Evolutionary conservation across 2,113 vertebrate genomes (phyloP), one percentile per base, ranked within the genome.

Genomic region (Rynchops niger): DNA sequence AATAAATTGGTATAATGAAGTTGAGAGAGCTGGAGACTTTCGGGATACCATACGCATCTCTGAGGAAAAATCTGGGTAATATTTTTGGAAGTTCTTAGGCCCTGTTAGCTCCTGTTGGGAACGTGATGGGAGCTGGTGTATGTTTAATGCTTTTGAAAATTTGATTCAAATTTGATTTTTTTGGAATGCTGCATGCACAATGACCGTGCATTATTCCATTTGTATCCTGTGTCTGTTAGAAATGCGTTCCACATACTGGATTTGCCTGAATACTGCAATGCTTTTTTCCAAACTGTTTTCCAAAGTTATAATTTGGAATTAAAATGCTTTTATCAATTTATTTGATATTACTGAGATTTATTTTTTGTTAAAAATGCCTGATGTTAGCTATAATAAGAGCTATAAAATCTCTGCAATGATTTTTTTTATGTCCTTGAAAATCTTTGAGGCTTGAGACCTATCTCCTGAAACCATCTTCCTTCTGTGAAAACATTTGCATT

Each of bases 1-100:
- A 73, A 88, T 95, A 86, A 88, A 92, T 91, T 84, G 59, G 6
- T 86, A 6, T 70, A 78, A 62, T 3, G 22, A 91, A 94, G 63
- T 15, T 90, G 72, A 84, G 82, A 77, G 83, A 77, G 63, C 50
- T 91, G 69, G 67, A 88, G 80, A 47, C 40, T 92, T 91, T 78
- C n/a, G 81, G 50, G 47, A 12, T 82, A 84, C 62, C 20, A 11
- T 86, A 36, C 53, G 69, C 45, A 71, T 70, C 77, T 91, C 86
- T 59, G 42, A 84, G 89, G 80, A 76, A 40, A 69, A 76, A 80
- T 65, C 32, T 69, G 27, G 17, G 52, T 86, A 52, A n/a, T 86
- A 11, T 56, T 80, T 86, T 42, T 65, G 34, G 38, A 88, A 94
- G 69, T 86, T 93, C 65, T 67, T 7, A 55, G 42, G 58, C 69